A percentile compares a stretch with the other conserved stretches of the same genome.
Evolutionary conservation across 2,888 invertebrate species (phyloP).

Genomic region (Metacarcinus magister): DNA sequence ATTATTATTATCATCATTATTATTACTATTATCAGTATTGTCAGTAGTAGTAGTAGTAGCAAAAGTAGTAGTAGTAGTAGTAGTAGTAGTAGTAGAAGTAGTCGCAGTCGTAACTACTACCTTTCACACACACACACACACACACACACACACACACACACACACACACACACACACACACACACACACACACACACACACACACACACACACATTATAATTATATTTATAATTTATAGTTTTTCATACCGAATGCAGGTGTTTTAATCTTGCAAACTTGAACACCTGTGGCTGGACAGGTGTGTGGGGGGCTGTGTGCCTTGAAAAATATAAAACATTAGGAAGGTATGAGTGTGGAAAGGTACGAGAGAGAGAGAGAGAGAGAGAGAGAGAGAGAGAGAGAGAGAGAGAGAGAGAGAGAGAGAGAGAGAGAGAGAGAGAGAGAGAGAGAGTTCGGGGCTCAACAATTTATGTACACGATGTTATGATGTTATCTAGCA

Average conservation of each 20-base stretch:
- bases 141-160: no score
- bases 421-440: neutral
- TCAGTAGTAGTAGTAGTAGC: no score
- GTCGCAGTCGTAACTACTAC: no score
- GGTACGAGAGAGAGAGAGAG: neutral
- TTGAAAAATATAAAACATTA: no score
- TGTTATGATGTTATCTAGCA: no score
- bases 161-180: no score
- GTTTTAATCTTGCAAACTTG: neutral
- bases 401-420: slow-evolving; percentile 13
- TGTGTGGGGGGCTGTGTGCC: neutral
- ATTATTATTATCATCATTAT: neutral
- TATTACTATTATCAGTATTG: neutral
- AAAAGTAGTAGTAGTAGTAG: no score
- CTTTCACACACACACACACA: no score
- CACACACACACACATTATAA: neutral
- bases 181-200: neutral
- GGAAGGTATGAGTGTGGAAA: neutral
- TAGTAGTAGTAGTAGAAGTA: no score
- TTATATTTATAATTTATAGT: neutral
- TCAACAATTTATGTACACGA: no score
- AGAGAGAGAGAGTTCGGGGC: neutral
- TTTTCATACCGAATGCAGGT: neutral
- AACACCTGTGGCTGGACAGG: neutral
- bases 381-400: neutral